Conservation (phyloP, 2,797 vertebrate species). For the Chaunax sp. region DNA sequence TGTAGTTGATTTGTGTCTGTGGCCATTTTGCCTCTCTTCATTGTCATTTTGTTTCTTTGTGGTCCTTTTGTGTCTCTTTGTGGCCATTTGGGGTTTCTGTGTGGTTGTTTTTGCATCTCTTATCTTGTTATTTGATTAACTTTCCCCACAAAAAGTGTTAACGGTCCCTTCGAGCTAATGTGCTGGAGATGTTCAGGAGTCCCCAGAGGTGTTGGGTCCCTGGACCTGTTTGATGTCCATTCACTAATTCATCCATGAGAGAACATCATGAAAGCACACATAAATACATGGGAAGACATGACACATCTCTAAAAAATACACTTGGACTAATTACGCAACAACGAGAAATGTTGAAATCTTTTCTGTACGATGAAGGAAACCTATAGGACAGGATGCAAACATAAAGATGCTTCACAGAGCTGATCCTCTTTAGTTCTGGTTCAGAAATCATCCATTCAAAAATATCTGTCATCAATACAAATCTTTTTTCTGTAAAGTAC, state of each 20-base stretch:
- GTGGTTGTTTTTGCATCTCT: background rate
- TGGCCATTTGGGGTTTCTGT: background rate
- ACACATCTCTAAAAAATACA: background rate
- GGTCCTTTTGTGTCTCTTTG: background rate
- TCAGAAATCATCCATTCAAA: constrained; percentile 16
- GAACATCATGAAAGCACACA: background rate
- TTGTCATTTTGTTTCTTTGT: background rate
- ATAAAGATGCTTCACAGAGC: constrained; percentile 19
- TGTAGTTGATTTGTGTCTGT: background rate
- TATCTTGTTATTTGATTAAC: background rate
- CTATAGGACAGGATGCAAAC: constrained; percentile 19
- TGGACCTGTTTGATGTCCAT: background rate
- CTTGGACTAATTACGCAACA: constrained; percentile 6
- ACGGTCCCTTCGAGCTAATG: background rate
- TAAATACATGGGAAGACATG: background rate
- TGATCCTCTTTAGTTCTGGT: constrained; percentile 9
- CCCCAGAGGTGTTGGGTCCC: background rate
- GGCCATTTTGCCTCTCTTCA: background rate
- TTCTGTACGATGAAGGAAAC: constrained; percentile 34
- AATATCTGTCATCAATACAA: background rate
- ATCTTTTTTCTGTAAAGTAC: background rate
- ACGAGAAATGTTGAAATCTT: constrained; percentile 27
- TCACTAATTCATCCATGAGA: background rate
- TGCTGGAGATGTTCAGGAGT: background rate
- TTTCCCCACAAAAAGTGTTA: background rate